A percentile compares a stretch with the other conserved stretches of the same genome.
These are phyloP conservation scores for Hymenopus coronatus DNA, from an alignment of 2,888 invertebrate genomes.

Conservation along the genomic window DNA sequence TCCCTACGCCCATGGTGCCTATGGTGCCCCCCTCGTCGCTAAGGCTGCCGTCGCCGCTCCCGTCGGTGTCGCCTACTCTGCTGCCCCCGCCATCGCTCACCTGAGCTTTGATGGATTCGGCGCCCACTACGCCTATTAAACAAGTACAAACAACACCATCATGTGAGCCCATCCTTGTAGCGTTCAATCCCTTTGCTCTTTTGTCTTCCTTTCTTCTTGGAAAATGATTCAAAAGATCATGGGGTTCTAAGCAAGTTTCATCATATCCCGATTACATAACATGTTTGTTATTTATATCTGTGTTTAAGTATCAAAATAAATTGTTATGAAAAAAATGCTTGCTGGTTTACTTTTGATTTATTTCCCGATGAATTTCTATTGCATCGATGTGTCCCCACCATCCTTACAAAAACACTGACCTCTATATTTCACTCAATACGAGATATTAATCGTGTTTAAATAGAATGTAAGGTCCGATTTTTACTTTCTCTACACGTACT, in stretches of 20 bases:
- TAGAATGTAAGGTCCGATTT: no score
- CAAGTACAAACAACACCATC: not conserved
- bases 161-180: not conserved
- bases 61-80: conserved; percentile 35
- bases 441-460: no score
- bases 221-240: not conserved
- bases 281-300: not conserved
- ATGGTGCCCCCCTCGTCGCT: conserved; percentile 32
- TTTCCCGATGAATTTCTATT: no score
- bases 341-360: not conserved
- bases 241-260: not conserved
- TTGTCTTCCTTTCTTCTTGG: not conserved
- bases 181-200: not conserved
- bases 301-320: not conserved
- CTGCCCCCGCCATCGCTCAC: conserved; percentile 33
- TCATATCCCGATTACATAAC: not conserved
- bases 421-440: no score
- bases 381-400: no score
- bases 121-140: conserved; percentile 34
- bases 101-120: conserved; percentile 34
- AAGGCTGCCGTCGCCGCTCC: conserved; percentile 34
- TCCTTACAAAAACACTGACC: no score
- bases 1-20: conserved; percentile 34
- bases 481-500: no score
- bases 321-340: not conserved